A percentile compares a stretch with the other conserved stretches of the same genome.
phyloP scores from a whole-genome alignment of 2,888 invertebrate species.

The Mesopsocus fuscifrons region DNA sequence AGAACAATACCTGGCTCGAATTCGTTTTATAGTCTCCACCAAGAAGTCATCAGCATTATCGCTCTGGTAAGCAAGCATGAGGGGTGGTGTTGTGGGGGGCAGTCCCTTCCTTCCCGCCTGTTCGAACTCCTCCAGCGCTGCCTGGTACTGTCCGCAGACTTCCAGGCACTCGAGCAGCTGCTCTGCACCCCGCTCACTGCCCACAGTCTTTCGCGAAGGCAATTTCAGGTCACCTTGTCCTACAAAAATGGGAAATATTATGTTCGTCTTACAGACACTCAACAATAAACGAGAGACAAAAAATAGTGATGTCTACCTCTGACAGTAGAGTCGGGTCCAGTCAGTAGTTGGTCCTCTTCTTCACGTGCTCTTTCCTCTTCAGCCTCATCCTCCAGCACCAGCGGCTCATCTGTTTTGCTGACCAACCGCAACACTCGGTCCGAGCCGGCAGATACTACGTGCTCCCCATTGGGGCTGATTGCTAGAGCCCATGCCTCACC shows the following conservation, averaged over 20 bases:
- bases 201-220: slow-evolving; percentile 73
- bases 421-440: slow-evolving; percentile 76
- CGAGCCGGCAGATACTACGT: slow-evolving; percentile 59
- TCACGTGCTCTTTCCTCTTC: slow-evolving; percentile 67
- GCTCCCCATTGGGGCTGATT: slow-evolving; percentile 65
- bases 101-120: slow-evolving; percentile 22
- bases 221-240: slow-evolving; percentile 57
- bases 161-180: slow-evolving; percentile 80
- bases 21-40: slow-evolving; percentile 53
- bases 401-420: slow-evolving; percentile 67
- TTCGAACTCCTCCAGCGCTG: slow-evolving; percentile 27
- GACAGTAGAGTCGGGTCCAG: slow-evolving; percentile 36
- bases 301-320: slow-evolving; percentile 16
- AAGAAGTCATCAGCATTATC: slow-evolving; percentile 60
- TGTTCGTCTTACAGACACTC: background rate
- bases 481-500: slow-evolving; percentile 57
- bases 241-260: slow-evolving; percentile 33
- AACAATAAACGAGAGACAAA: background rate
- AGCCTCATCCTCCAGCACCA: slow-evolving; percentile 81
- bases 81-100: slow-evolving; percentile 44
- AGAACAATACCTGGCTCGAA: slow-evolving; percentile 74
- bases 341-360: slow-evolving; percentile 46
- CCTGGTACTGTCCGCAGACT: slow-evolving; percentile 43
- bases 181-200: slow-evolving; percentile 78
- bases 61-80: slow-evolving; percentile 66